Evolutionary conservation across 2,888 invertebrate genomes (phyloP), one percentile per base, ranked within the genome.

Genomic region (Ophonus ardosiacus): DNA sequence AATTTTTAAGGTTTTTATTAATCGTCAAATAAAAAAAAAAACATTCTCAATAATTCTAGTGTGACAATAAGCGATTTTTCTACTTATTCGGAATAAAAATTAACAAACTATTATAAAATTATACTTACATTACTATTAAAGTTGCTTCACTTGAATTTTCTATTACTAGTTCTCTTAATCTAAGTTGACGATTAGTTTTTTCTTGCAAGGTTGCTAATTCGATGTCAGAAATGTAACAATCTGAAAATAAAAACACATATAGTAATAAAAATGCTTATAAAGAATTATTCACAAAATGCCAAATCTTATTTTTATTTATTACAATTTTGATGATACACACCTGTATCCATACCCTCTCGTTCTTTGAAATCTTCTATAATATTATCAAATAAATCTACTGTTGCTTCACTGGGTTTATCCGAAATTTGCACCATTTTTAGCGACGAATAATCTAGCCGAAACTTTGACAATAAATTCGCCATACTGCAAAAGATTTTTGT

Each of bases 361-460:
- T 92, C 93, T 8, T 93, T 93, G 90, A 96, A 97, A 86, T 94
- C 94, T 86, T 93, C 93, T 84, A 96, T 93, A 56, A 97, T 91
- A 40, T 94, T 93, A 87, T 96, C 94, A 89, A 97, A 97, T 88
- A 95, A 94, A 86, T 93, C 92, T 88, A 94, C 93, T 7, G 97
- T 97, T 61, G 94, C 94, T 1, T 94, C 93, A 86, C 94, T 94
- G 0, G 98, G 98, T 87, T 95, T 94, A 86, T 97, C 96, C 43
- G 95, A 96, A 86, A 98, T 95, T 88, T 98, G 98, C 85, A 99
- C 96, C 93, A 99, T 98, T 85, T 95, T 96, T 87, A 99, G 93
- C 88, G 97, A 96, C 0, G 97, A 96, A 91, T 97, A 99, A 90
- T 98, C 96, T 88, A 99, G 97, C 10, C 99, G 94, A 92, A 99